These are phyloP conservation scores for Apotomis capreana DNA, from an alignment of 2,888 invertebrate species.

Conservation along the genomic window DNA sequence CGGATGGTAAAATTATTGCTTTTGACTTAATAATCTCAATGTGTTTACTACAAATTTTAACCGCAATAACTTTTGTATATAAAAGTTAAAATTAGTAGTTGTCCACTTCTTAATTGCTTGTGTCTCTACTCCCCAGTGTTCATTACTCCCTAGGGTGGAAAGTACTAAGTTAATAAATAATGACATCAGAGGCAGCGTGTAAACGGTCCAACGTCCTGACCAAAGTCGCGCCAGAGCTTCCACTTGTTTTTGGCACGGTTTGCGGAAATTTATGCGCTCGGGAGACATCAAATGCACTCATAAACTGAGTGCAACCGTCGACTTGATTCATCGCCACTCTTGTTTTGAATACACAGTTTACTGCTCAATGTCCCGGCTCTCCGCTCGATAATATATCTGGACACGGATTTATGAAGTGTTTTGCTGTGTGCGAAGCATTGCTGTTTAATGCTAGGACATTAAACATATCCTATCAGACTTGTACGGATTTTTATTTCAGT, in stretches of 20 bases:
- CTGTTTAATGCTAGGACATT: constrained; percentile 13
- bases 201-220: constrained; percentile 14
- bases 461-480: background rate
- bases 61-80: too few species aligned
- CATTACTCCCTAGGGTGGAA: background rate
- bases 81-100: too few species aligned
- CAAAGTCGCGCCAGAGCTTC: constrained; percentile 46
- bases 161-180: background rate
- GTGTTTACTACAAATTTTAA: too few species aligned
- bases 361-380: constrained; percentile 47
- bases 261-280: constrained; percentile 71
- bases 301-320: constrained; percentile 68
- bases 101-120: too few species aligned
- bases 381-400: constrained; percentile 40
- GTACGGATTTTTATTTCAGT: background rate
- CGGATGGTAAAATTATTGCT: too few species aligned
- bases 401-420: constrained; percentile 37
- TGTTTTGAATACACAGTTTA: constrained; percentile 67
- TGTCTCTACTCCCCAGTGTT: too few species aligned
- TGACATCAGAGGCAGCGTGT: constrained; percentile 19
- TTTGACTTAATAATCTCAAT: too few species aligned
- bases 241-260: constrained; percentile 70
- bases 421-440: constrained; percentile 25
- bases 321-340: constrained; percentile 64
- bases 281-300: constrained; percentile 75